These are phyloP conservation scores for Solenodon paradoxus DNA, from an alignment of 2,113 vertebrate genomes.

Conservation along the genomic window DNA sequence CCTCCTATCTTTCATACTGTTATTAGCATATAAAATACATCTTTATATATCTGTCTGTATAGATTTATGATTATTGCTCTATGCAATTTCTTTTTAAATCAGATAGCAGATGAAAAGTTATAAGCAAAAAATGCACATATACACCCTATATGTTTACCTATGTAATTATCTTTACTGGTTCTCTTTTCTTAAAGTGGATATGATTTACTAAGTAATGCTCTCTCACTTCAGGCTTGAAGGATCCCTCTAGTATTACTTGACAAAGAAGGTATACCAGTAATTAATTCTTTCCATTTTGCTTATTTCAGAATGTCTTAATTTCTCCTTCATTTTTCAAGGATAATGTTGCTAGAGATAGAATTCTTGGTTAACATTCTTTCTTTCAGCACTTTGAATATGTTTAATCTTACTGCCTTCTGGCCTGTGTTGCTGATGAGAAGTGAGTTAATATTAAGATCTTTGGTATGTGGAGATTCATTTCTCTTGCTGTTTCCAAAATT, in stretches of 20 bases:
- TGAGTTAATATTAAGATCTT: background rate
- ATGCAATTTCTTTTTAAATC: background rate
- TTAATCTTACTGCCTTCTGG: background rate
- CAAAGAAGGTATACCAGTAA: background rate
- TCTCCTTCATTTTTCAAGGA: too few species aligned
- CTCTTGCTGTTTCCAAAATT: too few species aligned
- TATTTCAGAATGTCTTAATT: background rate
- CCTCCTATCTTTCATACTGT: background rate
- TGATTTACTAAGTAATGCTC: background rate
- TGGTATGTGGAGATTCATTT: background rate
- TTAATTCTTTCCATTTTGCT: background rate
- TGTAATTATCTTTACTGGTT: conserved; percentile 1
- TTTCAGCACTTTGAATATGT: too few species aligned
- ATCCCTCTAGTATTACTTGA: background rate
- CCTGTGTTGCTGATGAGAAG: background rate
- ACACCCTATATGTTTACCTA: background rate
- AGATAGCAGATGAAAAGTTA: background rate
- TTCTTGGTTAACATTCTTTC: too few species aligned
- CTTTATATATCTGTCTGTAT: background rate
- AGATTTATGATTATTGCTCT: background rate
- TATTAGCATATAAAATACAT: background rate
- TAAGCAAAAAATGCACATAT: background rate
- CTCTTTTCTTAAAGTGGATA: background rate
- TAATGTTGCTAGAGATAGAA: too few species aligned
- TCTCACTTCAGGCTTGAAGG: background rate